A percentile compares a stretch with the other conserved stretches of the same genome.
Evolutionary conservation across 2,888 invertebrate genomes (phyloP).

Genomic region (Dryocosmus kuriphilus): DNA sequence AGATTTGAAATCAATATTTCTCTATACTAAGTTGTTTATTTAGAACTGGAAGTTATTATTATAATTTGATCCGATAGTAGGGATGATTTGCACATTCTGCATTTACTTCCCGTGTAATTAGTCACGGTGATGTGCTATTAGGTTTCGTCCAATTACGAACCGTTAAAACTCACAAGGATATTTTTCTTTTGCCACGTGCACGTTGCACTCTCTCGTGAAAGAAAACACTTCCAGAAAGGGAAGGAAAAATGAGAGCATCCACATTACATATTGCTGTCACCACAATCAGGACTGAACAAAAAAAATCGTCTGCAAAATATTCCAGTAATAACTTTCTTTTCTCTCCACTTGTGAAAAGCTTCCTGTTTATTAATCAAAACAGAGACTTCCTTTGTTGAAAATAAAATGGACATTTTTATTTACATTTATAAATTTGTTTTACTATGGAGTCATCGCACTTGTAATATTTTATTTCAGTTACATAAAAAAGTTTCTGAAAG

Average conservation of each 20-base stretch:
- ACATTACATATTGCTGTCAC: slow-evolving; percentile 7
- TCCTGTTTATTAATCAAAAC: not conserved
- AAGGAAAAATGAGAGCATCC: slow-evolving; percentile 35
- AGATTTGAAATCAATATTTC: not conserved
- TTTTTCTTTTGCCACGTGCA: slow-evolving; percentile 17
- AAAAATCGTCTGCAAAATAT: slow-evolving; percentile 12
- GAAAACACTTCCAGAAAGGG: slow-evolving; percentile 17
- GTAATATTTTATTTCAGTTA: not conserved
- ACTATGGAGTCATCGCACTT: not conserved
- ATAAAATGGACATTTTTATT: not conserved
- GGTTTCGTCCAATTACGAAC: slow-evolving; percentile 27
- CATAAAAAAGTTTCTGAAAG: slow-evolving; percentile 11
- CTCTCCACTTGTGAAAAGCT: not conserved
- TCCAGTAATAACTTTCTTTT: slow-evolving; percentile 8
- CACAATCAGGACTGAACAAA: slow-evolving; percentile 13
- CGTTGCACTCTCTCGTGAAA: slow-evolving; percentile 11
- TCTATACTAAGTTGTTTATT: not conserved
- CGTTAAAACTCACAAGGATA: slow-evolving; percentile 31
- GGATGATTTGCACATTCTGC: slow-evolving; percentile 32
- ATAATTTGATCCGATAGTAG: slow-evolving; percentile 13
- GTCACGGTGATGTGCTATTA: slow-evolving; percentile 57
- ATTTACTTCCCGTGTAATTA: slow-evolving; percentile 68
- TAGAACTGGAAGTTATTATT: slow-evolving; percentile 2
- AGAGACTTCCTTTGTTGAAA: not conserved
- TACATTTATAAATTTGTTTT: not conserved